phyloP scores from a whole-genome alignment of 64 coral and sea anemone genomes.

The Montipora efflorescens region DNA sequence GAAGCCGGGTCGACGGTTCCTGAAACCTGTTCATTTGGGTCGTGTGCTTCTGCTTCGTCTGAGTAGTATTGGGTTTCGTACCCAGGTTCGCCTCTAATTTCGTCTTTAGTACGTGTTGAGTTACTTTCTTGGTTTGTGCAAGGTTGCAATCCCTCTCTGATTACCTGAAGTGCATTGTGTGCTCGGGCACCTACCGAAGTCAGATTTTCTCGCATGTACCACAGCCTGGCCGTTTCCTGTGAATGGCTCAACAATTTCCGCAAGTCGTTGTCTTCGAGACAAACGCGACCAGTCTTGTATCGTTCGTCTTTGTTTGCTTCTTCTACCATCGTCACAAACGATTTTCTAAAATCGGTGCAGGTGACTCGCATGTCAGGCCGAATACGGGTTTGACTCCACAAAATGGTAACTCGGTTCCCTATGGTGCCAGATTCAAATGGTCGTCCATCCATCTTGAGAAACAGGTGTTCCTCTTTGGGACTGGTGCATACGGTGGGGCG shows the following conservation, averaged over 20 bases:
- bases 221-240: not conserved
- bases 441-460: not conserved
- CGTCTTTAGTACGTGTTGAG: too few relatives aligned
- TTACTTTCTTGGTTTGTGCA: too few relatives aligned
- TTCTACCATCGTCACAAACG: not conserved
- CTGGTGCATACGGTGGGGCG: not conserved
- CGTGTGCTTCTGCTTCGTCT: too few relatives aligned
- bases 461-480: not conserved
- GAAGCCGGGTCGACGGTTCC: too few relatives aligned
- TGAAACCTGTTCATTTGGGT: too few relatives aligned
- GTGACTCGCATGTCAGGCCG: not conserved
- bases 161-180: too few relatives aligned
- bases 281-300: not conserved
- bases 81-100: too few relatives aligned
- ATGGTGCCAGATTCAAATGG: not conserved
- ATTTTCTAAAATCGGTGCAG: not conserved
- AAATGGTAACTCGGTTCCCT: not conserved
- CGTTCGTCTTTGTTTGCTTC: not conserved
- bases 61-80: too few relatives aligned
- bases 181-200: too few relatives aligned
- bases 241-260: not conserved
- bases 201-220: not conserved
- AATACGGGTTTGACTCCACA: not conserved
- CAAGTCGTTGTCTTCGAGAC: not conserved
- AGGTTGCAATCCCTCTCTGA: too few relatives aligned